A percentile compares a stretch with the other conserved stretches of the same genome.
Evolutionary conservation across 1,140 invertebrate species (phyloP).

Genomic region (Meloidogyne floridensis): DNA sequence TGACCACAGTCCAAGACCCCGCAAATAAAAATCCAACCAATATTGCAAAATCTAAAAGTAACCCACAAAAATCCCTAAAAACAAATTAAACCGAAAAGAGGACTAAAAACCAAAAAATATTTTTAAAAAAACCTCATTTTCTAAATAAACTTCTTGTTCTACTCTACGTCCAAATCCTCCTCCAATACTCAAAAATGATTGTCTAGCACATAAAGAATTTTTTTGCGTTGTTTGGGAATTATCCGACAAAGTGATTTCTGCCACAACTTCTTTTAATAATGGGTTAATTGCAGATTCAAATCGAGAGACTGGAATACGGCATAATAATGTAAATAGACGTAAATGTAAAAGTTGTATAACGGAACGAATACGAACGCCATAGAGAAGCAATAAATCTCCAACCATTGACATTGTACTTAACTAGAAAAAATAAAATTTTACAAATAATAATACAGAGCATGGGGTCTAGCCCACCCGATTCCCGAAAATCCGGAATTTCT

Average conservation of each 20-base stretch:
- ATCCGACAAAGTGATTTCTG: conserved; percentile 92
- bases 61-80: too few species aligned
- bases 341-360: conserved; percentile 54
- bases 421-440: conserved; percentile 24
- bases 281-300: conserved; percentile 62
- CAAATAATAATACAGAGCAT: conserved; percentile 27
- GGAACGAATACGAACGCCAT: conserved; percentile 51
- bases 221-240: conserved; percentile 91
- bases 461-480: too few species aligned
- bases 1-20: too few species aligned
- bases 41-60: too few species aligned
- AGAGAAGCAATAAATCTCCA: conserved; percentile 41
- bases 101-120: too few species aligned
- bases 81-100: too few species aligned
- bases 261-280: conserved; percentile 78
- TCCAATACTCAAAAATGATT: conserved; percentile 64
- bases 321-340: conserved; percentile 54
- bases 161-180: conserved; percentile 71
- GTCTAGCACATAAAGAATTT: conserved; percentile 81
- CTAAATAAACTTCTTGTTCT: conserved; percentile 95
- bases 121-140: conserved; percentile 68
- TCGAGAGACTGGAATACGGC: conserved; percentile 32
- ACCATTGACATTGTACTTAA: conserved; percentile 48
- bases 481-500: too few species aligned
- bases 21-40: too few species aligned